These are phyloP conservation scores for Phrynosoma blainvillii DNA, from an alignment of 2,113 vertebrate species.

Conservation along the genomic window DNA sequence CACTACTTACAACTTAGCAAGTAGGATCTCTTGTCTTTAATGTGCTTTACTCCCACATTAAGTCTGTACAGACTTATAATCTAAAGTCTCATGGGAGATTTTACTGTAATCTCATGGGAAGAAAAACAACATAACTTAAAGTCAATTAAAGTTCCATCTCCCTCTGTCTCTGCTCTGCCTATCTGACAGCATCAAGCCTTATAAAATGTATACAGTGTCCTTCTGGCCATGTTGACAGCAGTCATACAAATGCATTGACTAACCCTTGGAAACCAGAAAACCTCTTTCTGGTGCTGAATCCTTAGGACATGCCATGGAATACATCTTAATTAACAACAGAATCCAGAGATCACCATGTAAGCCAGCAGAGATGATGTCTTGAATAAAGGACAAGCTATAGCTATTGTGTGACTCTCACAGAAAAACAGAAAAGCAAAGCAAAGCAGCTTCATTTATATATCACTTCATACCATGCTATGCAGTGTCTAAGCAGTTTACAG, in stretches of 20 bases:
- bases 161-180: not conserved
- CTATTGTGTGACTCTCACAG: not conserved
- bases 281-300: not conserved
- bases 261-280: slow-evolving; percentile 52
- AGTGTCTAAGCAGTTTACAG: too few relatives aligned
- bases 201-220: not conserved
- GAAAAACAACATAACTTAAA: not conserved
- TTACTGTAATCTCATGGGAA: not conserved
- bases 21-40: not conserved
- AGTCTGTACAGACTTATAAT: not conserved
- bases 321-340: slow-evolving; percentile 67
- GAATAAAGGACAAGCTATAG: slow-evolving; percentile 8
- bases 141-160: not conserved
- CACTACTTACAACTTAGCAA: not conserved
- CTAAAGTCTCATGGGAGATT: not conserved
- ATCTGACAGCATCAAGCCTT: not conserved
- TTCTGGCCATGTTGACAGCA: slow-evolving; percentile 35
- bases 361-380: slow-evolving; percentile 33
- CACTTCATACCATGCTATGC: too few relatives aligned
- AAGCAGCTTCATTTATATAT: not conserved
- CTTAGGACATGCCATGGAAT: slow-evolving; percentile 53
- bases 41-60: not conserved
- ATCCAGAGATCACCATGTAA: slow-evolving; percentile 58
- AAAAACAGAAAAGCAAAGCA: not conserved
- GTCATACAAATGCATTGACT: slow-evolving; percentile 39